Evolutionary conservation across 2,888 invertebrate genomes (phyloP).

Genomic region (Drosophila nigricruria): DNA sequence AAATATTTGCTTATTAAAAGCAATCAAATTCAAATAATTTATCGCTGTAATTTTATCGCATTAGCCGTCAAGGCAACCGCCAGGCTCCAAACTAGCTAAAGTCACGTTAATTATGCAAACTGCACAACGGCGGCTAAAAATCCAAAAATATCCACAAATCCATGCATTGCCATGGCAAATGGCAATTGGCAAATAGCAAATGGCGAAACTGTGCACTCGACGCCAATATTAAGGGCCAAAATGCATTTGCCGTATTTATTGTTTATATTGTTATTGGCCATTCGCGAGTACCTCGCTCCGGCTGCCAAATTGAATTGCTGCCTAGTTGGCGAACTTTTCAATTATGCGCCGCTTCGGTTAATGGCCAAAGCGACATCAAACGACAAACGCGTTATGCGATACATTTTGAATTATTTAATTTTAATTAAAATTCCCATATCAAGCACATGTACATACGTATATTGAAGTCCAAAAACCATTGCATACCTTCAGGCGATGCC

Average conservation of each 20-base stretch:
- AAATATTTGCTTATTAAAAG: constrained; percentile 60
- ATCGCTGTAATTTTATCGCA: constrained; percentile 29
- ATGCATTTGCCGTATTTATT: constrained; percentile 38
- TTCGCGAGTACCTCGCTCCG: constrained; percentile 37
- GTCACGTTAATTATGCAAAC: constrained; percentile 68
- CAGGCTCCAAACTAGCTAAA: constrained; percentile 46
- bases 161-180: constrained; percentile 23
- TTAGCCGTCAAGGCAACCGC: constrained; percentile 20
- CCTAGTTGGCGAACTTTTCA: constrained; percentile 61
- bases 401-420: constrained; percentile 70
- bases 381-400: constrained; percentile 37
- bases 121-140: constrained; percentile 15
- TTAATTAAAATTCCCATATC: constrained; percentile 64
- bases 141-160: constrained; percentile 15
- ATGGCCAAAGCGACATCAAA: constrained; percentile 57
- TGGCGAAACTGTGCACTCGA: constrained; percentile 5
- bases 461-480: constrained; percentile 23
- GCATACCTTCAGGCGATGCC: constrained; percentile 40
- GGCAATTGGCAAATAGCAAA: constrained; percentile 21
- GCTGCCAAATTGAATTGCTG: constrained; percentile 61
- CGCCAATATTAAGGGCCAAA: constrained; percentile 15
- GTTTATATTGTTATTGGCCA: constrained; percentile 58
- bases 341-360: constrained; percentile 55
- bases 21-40: constrained; percentile 63
- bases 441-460: not conserved